Base-by-base conservation (phyloP, 2,797 vertebrate species). In the Sebastes cheni region DNA sequence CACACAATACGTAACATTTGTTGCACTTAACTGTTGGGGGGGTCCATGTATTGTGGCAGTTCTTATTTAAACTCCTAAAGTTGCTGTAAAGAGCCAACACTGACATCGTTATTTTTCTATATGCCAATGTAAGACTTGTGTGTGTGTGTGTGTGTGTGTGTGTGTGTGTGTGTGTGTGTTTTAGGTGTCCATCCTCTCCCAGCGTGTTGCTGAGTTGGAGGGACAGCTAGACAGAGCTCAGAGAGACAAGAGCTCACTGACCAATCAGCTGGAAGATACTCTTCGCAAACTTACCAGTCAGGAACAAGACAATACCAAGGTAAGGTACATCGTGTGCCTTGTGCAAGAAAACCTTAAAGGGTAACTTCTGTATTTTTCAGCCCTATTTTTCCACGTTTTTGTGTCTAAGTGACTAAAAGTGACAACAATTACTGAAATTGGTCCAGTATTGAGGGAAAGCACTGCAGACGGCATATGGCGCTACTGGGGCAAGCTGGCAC, bases 241-340 rank as follows among this genome's bases (percentile, higher is more conserved):
- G 59, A 95, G 96, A 84, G 98, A 99, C 68, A 97, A 94, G 86
- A 93, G 79, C 75, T 96, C 96, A 10, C 88, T 97, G 81, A 82
- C 90, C 83, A 95, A 71, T 72, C 96, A 98, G 82, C 94, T 98
- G 55, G 96, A 97, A 61, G 97, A 97, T 78, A 82, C 95, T 54
- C 95, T 96, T 59, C 87, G 80, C 62, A 96, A 96, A 82, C 93
- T 97, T 61, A 79, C 92, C 23, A 93, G 79, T 86, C 95, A 88
- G 82, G 97, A 98, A 86, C 90, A 90, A 72, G 96, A 99, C 22
- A 92, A 92, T 81, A 95, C 94, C 80, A 96, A 96, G 96, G 98
- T 99, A 96, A 96, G 96, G 98, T 99, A 94, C 4, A 4, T 5
- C 58, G 18, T 67, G 5, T 70, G 2, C 5, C 30, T 18, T 75